Evolutionary conservation across 2,888 invertebrate genomes (phyloP).

Genomic region (Malthinus seriepunctatus): DNA sequence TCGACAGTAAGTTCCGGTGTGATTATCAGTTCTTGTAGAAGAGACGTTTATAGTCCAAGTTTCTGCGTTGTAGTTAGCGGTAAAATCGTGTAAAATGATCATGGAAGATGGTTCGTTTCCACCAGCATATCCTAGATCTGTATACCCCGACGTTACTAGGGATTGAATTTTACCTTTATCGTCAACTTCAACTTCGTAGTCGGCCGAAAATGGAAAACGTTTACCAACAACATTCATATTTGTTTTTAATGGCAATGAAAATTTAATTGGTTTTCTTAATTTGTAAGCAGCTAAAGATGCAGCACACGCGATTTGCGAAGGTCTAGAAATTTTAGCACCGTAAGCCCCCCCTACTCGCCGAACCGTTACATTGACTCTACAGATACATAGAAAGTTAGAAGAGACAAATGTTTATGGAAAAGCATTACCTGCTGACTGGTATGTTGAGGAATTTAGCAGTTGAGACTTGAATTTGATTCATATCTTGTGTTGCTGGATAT

Average conservation of each 20-base stretch:
- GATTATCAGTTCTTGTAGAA: slow-evolving; percentile 63
- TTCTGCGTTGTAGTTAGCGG: slow-evolving; percentile 65
- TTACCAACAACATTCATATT: slow-evolving; percentile 74
- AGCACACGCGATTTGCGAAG: slow-evolving; percentile 62
- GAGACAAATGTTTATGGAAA: no score
- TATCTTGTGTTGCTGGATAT: slow-evolving; percentile 66
- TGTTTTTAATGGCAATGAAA: slow-evolving; percentile 69
- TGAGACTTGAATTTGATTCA: slow-evolving; percentile 61
- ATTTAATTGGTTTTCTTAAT: slow-evolving; percentile 66
- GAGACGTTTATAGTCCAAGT: slow-evolving; percentile 55
- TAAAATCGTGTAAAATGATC: slow-evolving; percentile 48
- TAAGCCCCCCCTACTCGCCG: slow-evolving; percentile 80
- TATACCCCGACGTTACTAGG: slow-evolving; percentile 60
- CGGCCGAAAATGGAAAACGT: slow-evolving; percentile 61
- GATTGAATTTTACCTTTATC: slow-evolving; percentile 69
- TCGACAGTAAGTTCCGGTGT: slow-evolving; percentile 66
- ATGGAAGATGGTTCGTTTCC: slow-evolving; percentile 58
- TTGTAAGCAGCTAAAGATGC: slow-evolving; percentile 71
- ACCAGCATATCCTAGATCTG: slow-evolving; percentile 59
- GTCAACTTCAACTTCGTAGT: slow-evolving; percentile 70
- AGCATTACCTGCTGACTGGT: slow-evolving; percentile 63
- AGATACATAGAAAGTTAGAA: no score
- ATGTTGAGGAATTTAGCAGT: slow-evolving; percentile 60
- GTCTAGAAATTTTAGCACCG: slow-evolving; percentile 74
- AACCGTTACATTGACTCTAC: slow-evolving; percentile 70